A percentile compares a stretch with the other conserved stretches of the same genome.
These are phyloP conservation scores for Notospermus geniculatus DNA, from an alignment of 1,140 invertebrate species.

Conservation along the genomic window DNA sequence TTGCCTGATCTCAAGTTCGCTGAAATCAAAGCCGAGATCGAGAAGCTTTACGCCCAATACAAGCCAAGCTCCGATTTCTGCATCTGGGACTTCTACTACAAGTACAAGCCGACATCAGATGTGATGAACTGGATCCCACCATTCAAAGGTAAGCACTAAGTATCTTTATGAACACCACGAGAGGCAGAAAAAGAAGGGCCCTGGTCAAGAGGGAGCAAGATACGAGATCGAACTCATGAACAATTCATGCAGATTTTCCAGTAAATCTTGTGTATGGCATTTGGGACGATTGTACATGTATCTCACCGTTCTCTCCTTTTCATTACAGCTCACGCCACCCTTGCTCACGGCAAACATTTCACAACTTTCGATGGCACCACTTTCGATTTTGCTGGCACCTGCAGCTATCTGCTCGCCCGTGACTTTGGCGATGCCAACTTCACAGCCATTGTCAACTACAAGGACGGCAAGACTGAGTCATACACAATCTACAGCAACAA, in stretches of 20 bases:
- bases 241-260: too few relatives aligned
- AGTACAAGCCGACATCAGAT: conserved; percentile 35
- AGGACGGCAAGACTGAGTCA: conserved; percentile 47
- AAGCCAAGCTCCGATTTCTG: neutral
- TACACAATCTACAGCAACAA: conserved; percentile 50
- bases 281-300: too few relatives aligned
- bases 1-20: conserved; percentile 64
- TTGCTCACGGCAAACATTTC: conserved; percentile 78
- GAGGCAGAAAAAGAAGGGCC: neutral
- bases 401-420: conserved; percentile 75
- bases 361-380: conserved; percentile 83
- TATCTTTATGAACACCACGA: too few relatives aligned
- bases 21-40: neutral
- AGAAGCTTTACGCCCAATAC: conserved; percentile 2
- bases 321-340: conserved; percentile 60
- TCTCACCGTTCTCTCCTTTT: conserved; percentile 64
- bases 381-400: conserved; percentile 68
- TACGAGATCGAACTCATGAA: too few relatives aligned
- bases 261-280: too few relatives aligned
- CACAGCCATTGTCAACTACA: conserved; percentile 56
- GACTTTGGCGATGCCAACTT: conserved; percentile 66
- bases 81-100: conserved; percentile 35
- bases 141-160: conserved; percentile 42
- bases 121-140: conserved; percentile 42
- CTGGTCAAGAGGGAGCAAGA: neutral